Percentiles rank a stretch among this genome's conserved stretches.
Conservation (phyloP, 2,113 vertebrate species). For the Hippocampus comes region DNA sequence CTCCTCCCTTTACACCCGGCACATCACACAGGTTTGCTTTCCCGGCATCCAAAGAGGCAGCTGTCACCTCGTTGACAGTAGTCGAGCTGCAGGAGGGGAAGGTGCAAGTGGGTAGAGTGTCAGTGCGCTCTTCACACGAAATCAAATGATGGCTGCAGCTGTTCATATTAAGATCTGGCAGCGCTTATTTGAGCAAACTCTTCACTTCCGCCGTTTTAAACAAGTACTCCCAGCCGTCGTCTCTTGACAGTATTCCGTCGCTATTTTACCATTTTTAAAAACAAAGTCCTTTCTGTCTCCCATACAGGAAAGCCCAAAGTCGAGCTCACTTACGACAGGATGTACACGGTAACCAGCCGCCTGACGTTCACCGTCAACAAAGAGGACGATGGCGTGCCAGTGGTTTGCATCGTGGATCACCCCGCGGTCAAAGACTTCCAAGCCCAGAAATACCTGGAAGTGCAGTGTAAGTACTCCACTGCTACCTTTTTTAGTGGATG, state of each 20-base stretch:
- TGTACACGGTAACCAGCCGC: conserved; percentile 93
- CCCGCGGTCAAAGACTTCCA: conserved; percentile 93
- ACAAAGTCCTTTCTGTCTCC: background rate
- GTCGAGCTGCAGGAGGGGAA: conserved; percentile 16
- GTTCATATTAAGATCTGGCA: conserved; percentile 22
- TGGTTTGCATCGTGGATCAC: conserved; percentile 91
- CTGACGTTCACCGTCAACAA: conserved; percentile 83
- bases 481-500: background rate
- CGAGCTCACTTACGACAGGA: conserved; percentile 82
- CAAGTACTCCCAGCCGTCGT: background rate
- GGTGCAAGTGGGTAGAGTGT: conserved; percentile 13
- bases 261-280: background rate
- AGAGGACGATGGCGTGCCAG: conserved; percentile 87
- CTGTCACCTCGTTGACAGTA: conserved; percentile 42
- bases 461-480: conserved; percentile 83
- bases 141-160: conserved; percentile 25
- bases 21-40: conserved; percentile 42
- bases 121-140: conserved; percentile 14
- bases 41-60: conserved; percentile 45
- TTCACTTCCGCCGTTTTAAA: conserved; percentile 16
- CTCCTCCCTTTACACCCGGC: conserved; percentile 36
- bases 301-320: conserved; percentile 81
- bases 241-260: background rate
- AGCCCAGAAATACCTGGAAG: conserved; percentile 92
- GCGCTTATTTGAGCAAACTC: conserved; percentile 17